A percentile compares a stretch with the other conserved stretches of the same genome.
These are phyloP conservation scores for Paralichthys olivaceus DNA, from an alignment of 2,113 vertebrate species.

Conservation along the genomic window DNA sequence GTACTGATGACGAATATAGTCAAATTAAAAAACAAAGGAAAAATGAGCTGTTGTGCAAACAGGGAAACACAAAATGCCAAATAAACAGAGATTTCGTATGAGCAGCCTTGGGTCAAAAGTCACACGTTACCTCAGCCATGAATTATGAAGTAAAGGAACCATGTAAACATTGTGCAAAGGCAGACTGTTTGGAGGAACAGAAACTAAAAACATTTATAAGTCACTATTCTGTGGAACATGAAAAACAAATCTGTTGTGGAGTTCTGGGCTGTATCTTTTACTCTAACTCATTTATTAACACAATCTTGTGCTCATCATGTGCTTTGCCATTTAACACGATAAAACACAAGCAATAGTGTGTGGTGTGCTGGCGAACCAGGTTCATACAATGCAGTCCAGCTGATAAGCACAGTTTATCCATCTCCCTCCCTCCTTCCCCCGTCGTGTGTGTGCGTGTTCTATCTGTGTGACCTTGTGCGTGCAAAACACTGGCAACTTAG, in stretches of 20 bases:
- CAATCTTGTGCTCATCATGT: conserved; percentile 15
- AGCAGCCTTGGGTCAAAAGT: conserved; percentile 21
- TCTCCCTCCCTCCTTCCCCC: neutral
- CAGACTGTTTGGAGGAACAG: conserved; percentile 50
- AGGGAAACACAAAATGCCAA: neutral
- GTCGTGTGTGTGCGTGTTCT: conserved; percentile 17
- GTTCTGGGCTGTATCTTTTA: neutral
- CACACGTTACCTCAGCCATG: conserved; percentile 21
- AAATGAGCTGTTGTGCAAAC: conserved; percentile 25
- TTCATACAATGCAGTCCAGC: conserved; percentile 24
- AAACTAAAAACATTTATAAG: conserved; percentile 24
- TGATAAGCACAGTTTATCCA: conserved; percentile 20
- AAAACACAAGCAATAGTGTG: neutral
- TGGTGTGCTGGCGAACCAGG: neutral
- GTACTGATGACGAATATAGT: neutral
- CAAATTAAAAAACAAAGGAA: neutral
- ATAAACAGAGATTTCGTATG: neutral
- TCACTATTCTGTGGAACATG: conserved; percentile 19
- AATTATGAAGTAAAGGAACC: conserved; percentile 28
- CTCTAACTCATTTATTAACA: neutral
- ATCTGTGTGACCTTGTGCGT: conserved; percentile 38
- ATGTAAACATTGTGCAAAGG: conserved; percentile 38
- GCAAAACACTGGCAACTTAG: conserved; percentile 8
- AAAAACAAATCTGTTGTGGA: neutral
- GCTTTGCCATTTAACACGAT: neutral